Evolutionary conservation across 2,797 vertebrate genomes (phyloP), one percentile per base, ranked within the genome.

Genomic region (Xyrichtys novacula): DNA sequence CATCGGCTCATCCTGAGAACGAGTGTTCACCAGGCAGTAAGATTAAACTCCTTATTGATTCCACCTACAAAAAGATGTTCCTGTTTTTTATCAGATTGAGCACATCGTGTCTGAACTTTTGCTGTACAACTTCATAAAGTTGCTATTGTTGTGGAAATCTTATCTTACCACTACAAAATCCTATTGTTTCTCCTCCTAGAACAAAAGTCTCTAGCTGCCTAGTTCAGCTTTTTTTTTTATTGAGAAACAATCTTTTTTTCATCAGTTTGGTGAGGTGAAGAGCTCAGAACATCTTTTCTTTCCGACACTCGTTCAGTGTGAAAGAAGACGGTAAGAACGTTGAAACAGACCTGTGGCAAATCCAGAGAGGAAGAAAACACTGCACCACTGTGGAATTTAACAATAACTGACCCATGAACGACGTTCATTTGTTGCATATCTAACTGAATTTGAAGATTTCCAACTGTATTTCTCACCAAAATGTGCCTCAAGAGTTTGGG

Each of bases 171-270:
- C 11, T 34, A 20, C 6, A 20, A 44, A 36, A 36, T 47, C 31
- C 40, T 10, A 32, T 42, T 42, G 10, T 49, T 49, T 46, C 11
- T 28, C 25, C 23, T 46, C 6, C 22, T 32, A 49, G 29, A 34
- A 28, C 38, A 32, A 3, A 5, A 50, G 36, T 43, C 28, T 47
- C 26, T 7, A 29, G 49, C 10, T 49, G 49, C 17, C 15, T 3
- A 22, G 12, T 16, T 52, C 7, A 46, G 28, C 16, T 42, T 39
- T 19, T 5, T 56, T 71, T 26, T 34, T 22, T 23, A 68, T n/a
- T n/a, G n/a, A n/a, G 14, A 34, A 36, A 38, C 26, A 15, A 23
- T 19, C 0, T 10, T 40, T 50, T 17, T 48, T 36, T 36, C 4
- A 20, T 17, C 3, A 23, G 6, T 58, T 65, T 47, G 28, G 14